Percentiles rank a stretch among this genome's conserved stretches.
These are phyloP conservation scores for Microplitis manilae DNA, from an alignment of 2,888 invertebrate genomes.

Conservation along the genomic window DNA sequence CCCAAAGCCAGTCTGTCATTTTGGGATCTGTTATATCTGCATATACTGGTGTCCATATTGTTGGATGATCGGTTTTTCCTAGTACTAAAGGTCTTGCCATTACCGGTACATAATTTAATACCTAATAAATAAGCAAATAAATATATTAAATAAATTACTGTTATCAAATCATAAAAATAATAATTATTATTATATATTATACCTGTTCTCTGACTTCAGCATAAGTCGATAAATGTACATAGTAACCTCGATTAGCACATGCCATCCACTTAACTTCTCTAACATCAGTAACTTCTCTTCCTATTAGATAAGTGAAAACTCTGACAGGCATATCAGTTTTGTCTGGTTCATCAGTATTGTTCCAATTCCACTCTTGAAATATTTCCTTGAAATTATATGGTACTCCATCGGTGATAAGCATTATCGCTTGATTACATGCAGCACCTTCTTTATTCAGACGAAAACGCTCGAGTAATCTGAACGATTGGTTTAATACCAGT, in stretches of 20 bases:
- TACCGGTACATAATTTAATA: conserved; percentile 95
- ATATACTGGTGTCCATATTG: conserved; percentile 98
- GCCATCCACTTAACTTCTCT: conserved; percentile 98
- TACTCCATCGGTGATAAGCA: conserved; percentile 99
- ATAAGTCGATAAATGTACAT: conserved; percentile 95
- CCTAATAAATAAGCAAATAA: conserved; percentile 50
- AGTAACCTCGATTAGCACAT: conserved; percentile 96
- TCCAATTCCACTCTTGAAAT: conserved; percentile 93
- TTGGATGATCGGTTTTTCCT: conserved; percentile 86
- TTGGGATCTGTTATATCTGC: conserved; percentile 93
- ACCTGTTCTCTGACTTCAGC: conserved; percentile 98
- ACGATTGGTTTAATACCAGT: conserved; percentile 89
- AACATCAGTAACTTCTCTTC: conserved; percentile 88
- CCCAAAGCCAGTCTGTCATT: conserved; percentile 93
- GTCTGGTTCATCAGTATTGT: conserved; percentile 74
- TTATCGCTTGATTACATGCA: conserved; percentile 91
- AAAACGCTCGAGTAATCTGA: conserved; percentile 84
- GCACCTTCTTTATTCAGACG: conserved; percentile 79
- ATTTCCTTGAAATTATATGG: conserved; percentile 94
- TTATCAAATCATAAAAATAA: neutral
- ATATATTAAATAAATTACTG: neutral
- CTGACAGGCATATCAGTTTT: conserved; percentile 83
- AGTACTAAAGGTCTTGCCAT: conserved; percentile 96
- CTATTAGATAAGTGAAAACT: conserved; percentile 98
- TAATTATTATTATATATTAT: conserved; percentile 13